A percentile compares a stretch with the other conserved stretches of the same genome.
These are phyloP conservation scores for Sitobion miscanthi DNA, from an alignment of 1,140 invertebrate genomes.

Conservation along the genomic window DNA sequence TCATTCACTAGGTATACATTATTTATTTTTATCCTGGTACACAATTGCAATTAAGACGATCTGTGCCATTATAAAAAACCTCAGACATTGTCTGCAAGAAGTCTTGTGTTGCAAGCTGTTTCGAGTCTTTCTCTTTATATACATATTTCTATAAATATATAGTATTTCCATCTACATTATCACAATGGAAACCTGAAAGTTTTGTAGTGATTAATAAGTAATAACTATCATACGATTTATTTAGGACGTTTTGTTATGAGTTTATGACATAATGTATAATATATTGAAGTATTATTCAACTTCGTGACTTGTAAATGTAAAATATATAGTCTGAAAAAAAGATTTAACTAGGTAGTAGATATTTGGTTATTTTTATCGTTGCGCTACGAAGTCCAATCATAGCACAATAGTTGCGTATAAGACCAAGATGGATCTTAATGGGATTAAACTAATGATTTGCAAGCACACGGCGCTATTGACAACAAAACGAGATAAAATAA, in stretches of 20 bases:
- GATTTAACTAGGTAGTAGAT: neutral
- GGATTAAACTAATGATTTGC: too few species aligned
- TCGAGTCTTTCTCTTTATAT: neutral
- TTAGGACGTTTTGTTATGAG: neutral
- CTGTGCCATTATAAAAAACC: neutral
- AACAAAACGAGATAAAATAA: too few species aligned
- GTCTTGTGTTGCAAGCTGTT: neutral
- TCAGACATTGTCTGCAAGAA: neutral
- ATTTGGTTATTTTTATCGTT: neutral
- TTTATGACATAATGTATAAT: neutral
- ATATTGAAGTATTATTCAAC: neutral
- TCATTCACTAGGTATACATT: neutral
- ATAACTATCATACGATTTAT: neutral
- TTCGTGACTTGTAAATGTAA: neutral
- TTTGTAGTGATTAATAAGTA: neutral
- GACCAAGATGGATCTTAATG: too few species aligned
- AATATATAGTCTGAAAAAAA: neutral
- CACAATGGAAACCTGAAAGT: neutral
- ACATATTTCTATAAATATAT: neutral
- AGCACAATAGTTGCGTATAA: too few species aligned
- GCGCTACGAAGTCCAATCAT: too few species aligned
- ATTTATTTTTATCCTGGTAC: neutral
- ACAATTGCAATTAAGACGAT: neutral
- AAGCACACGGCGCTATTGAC: too few species aligned
- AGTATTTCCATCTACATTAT: neutral